A percentile compares a stretch with the other conserved stretches of the same genome.
These are phyloP conservation scores for Gorsachius goisagi DNA, from an alignment of 2,113 vertebrate genomes.

Conservation along the genomic window DNA sequence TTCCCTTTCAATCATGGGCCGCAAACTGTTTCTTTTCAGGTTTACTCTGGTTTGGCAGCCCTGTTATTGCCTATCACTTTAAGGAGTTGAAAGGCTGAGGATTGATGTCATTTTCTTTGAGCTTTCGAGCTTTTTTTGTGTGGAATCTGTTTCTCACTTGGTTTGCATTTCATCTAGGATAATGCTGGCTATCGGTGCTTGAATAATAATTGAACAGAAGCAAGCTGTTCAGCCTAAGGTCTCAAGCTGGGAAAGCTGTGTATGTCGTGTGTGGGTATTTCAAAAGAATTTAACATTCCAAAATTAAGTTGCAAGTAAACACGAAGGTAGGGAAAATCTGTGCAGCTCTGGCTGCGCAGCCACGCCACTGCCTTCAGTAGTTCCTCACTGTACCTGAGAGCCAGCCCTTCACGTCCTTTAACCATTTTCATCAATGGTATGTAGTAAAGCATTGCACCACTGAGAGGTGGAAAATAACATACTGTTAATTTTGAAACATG, in stretches of 20 bases:
- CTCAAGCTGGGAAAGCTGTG: constrained; percentile 39
- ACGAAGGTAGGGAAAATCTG: background rate
- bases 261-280: background rate
- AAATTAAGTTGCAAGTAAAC: background rate
- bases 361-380: background rate
- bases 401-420: background rate
- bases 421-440: background rate
- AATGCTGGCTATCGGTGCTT: constrained; percentile 35
- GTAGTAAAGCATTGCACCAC: background rate
- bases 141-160: constrained; percentile 52
- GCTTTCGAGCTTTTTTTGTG: constrained; percentile 14
- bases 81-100: constrained; percentile 52
- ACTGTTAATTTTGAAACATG: background rate
- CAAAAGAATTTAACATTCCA: background rate
- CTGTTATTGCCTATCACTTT: constrained; percentile 67
- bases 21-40: constrained; percentile 50
- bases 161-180: constrained; percentile 57
- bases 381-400: background rate
- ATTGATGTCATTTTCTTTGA: constrained; percentile 68
- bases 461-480: background rate
- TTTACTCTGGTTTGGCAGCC: constrained; percentile 64
- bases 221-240: constrained; percentile 40
- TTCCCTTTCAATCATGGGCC: constrained; percentile 63
- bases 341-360: background rate
- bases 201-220: constrained; percentile 58